A percentile compares a stretch with the other conserved stretches of the same genome.
phyloP scores from a whole-genome alignment of 2,113 vertebrate species.

The Eretmochelys imbricata region DNA sequence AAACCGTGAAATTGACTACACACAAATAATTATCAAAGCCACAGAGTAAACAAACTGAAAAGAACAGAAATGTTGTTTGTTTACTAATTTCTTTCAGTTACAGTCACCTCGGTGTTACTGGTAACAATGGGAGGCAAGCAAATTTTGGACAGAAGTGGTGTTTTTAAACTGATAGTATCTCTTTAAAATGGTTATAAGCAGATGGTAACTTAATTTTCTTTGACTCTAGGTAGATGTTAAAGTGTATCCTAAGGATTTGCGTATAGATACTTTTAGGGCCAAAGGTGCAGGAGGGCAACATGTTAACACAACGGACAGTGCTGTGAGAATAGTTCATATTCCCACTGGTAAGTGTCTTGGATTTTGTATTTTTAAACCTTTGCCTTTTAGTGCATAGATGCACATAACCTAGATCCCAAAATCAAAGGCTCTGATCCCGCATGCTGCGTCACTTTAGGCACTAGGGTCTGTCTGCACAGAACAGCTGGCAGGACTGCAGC shows the following conservation, averaged over 20 bases:
- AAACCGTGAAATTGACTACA: not conserved
- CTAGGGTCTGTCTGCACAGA: not conserved
- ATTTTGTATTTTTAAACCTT: not conserved
- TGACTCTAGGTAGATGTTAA: slow-evolving; percentile 85
- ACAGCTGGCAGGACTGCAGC: not conserved
- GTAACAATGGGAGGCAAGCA: not conserved
- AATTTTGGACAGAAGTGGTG: not conserved
- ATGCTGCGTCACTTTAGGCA: not conserved
- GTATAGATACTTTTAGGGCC: slow-evolving; percentile 92
- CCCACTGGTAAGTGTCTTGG: slow-evolving; percentile 85
- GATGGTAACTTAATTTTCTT: not conserved
- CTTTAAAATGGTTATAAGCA: not conserved
- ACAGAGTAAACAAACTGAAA: not conserved
- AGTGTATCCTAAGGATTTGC: slow-evolving; percentile 88
- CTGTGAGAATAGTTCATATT: slow-evolving; percentile 91
- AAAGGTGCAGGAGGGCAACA: slow-evolving; percentile 94
- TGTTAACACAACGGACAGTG: slow-evolving; percentile 95
- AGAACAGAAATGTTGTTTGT: not conserved
- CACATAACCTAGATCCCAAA: not conserved
- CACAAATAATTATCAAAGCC: not conserved
- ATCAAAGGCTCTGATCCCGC: not conserved
- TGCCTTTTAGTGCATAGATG: not conserved
- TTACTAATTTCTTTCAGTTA: not conserved
- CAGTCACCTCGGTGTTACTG: not conserved
- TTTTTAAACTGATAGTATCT: not conserved